Conservation (phyloP, 2,888 invertebrate species). For the Erebia epiphron region DNA sequence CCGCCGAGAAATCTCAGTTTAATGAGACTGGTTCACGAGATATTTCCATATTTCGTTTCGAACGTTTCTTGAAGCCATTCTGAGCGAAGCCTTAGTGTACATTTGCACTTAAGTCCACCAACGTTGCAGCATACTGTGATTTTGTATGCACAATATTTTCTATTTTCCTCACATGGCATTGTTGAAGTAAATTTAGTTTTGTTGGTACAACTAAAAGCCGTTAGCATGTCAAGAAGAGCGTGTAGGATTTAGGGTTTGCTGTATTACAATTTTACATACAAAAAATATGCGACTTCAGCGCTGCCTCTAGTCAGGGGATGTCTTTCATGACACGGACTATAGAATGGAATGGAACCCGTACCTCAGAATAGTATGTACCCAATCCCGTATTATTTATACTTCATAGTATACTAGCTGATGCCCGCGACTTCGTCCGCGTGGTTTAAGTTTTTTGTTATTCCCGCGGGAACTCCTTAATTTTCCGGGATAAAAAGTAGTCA, state of each 20-base stretch:
- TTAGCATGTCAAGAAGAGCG: not conserved
- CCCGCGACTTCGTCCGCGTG: no score
- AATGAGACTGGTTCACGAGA: no score
- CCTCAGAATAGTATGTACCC: not conserved
- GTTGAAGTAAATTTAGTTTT: not conserved
- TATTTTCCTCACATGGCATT: slow-evolving; percentile 5
- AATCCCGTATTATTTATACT: not conserved
- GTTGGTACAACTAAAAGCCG: slow-evolving; percentile 8
- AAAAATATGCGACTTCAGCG: no score
- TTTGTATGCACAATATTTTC: slow-evolving; percentile 12
- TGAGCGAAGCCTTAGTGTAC: slow-evolving; percentile 2
- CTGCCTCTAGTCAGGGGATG: no score
- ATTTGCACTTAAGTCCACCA: slow-evolving; percentile 11
- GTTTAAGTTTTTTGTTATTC: no score
- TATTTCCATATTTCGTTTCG: not conserved
- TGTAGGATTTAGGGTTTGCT: not conserved
- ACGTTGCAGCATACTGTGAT: not conserved
- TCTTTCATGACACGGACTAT: no score
- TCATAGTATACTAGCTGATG: no score
- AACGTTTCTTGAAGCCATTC: not conserved
- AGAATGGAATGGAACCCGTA: no score
- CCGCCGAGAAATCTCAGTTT: not conserved
- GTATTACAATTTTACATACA: not conserved
- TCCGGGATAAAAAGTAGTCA: no score
- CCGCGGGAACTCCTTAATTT: no score